A percentile compares a stretch with the other conserved stretches of the same genome.
phyloP scores from a whole-genome alignment of 2,113 vertebrate genomes.

The Shinisaurus crocodilurus region DNA sequence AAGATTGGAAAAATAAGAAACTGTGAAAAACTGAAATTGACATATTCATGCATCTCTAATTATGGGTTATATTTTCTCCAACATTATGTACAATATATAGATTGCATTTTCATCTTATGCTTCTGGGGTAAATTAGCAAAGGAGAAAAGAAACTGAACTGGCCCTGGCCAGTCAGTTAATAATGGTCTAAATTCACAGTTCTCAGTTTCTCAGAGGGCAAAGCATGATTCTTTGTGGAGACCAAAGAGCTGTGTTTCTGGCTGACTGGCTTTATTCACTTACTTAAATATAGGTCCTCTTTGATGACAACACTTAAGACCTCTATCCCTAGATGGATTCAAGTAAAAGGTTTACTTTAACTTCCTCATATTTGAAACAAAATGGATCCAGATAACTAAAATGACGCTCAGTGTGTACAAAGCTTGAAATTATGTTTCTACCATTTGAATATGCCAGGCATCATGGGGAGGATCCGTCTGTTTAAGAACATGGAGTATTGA shows the following conservation, averaged over 20 bases:
- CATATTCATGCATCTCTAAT: neutral
- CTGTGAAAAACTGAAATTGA: too few relatives aligned
- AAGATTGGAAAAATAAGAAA: too few relatives aligned
- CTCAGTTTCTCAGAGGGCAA: neutral
- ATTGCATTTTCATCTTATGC: neutral
- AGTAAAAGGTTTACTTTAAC: neutral
- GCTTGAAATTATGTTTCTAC: neutral
- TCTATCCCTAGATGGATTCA: neutral
- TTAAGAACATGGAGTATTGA: constrained; percentile 16
- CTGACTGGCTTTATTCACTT: neutral
- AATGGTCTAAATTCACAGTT: neutral
- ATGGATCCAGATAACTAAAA: neutral
- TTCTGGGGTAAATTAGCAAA: neutral
- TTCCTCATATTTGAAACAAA: neutral
- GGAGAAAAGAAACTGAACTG: neutral
- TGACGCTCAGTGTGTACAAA: neutral
- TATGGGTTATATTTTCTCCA: neutral
- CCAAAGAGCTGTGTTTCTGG: neutral
- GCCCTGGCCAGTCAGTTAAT: neutral
- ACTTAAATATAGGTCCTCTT: neutral
- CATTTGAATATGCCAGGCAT: neutral
- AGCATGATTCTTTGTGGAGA: neutral
- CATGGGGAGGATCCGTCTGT: neutral
- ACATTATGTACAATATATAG: neutral
- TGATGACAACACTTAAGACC: neutral